Evolutionary conservation across 2,113 vertebrate species (phyloP).

Genomic region (Lepus timidus): DNA sequence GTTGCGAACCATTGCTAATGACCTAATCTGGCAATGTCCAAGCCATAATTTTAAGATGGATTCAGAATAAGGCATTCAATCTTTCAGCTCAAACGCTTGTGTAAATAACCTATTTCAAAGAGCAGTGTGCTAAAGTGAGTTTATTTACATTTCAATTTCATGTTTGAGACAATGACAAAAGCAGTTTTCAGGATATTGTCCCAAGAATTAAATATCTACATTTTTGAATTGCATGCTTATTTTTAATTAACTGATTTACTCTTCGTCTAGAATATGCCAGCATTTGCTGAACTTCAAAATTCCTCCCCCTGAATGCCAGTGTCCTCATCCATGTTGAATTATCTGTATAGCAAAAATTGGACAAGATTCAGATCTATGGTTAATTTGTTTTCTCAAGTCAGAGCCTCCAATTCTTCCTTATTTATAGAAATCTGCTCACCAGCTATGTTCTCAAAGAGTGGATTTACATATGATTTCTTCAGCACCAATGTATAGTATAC

Average conservation of each 20-base stretch:
- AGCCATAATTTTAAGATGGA: slow-evolving; percentile 16
- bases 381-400: not conserved
- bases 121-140: not conserved
- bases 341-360: not conserved
- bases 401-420: not conserved
- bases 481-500: not conserved
- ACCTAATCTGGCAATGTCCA: not conserved
- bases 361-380: not conserved
- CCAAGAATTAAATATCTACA: not conserved
- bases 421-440: not conserved
- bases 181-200: not conserved
- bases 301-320: not conserved
- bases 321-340: not conserved
- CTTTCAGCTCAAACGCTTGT: slow-evolving; percentile 16
- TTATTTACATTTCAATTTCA: not conserved
- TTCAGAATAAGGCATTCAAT: not conserved
- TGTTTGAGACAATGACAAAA: slow-evolving; percentile 38
- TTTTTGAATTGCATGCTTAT: not conserved
- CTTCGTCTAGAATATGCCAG: not conserved
- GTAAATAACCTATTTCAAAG: slow-evolving; percentile 39
- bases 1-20: not conserved
- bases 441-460: not conserved
- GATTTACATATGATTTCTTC: not conserved
- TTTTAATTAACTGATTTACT: not conserved
- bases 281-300: not conserved